Base-by-base conservation (phyloP, 2,888 invertebrate species). In the Rhingia campestris region DNA sequence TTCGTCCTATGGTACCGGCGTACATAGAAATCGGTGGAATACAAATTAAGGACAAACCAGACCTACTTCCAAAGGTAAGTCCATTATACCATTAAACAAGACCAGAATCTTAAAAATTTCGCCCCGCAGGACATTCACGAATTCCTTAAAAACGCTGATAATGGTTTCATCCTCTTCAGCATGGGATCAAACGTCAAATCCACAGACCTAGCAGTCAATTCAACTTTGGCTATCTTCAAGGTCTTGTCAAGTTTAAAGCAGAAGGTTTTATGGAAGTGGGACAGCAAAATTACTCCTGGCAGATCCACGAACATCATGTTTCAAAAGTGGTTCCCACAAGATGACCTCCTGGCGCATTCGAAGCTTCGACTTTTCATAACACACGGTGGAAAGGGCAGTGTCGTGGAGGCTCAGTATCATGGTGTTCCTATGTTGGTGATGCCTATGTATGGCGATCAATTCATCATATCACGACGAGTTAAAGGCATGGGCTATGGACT, bases 291-390 rank as follows among this genome's bases (percentile, higher is more conserved):
- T 6, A 30, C 93, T n/a, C 92, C 92, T 0, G 92, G 92, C 32
- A 92, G 92, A 87, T 92, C 94, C 0, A 86, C 91, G 0, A 94
- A 95, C 88, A 91, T 95, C 0, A 91, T 93, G 63, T 90, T 93
- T 4, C 90, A 91, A 43, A 93, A 93, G 81, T 95, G 95, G 95
- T 88, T 95, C 12, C 95, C 95, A 0, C 95, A 95, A 88, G 93
- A 93, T 59, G 94, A 94, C 86, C 92, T 94, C 54, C 88, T 95
- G 90, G 93, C 93, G 0, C 94, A 94, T 89, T 92, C 93, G 0
- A 93, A 93, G 63, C 88, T 92, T 3, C 93, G 92, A 88, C 88
- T 93, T 0, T 94, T 95, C 86, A 92, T 95, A 86, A 93, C 94
- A 0, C 95, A 95, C 87, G 94, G 94, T 0, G 95, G 94, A 6